Percentiles rank a stretch among this genome's conserved stretches.
These are phyloP conservation scores for Pogonomyrmex barbatus DNA, from an alignment of 1,140 invertebrate genomes.

Conservation along the genomic window DNA sequence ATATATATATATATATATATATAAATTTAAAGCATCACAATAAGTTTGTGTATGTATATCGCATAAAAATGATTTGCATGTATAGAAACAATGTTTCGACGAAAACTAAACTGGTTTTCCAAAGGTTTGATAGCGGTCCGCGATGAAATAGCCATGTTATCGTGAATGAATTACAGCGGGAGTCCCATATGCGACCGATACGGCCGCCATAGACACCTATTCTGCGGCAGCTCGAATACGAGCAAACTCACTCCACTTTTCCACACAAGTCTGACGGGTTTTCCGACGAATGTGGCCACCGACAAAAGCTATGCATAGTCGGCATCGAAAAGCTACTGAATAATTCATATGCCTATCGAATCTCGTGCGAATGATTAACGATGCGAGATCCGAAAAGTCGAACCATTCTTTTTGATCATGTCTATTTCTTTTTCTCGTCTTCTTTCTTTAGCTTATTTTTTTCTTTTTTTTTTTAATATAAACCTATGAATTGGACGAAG, in stretches of 20 bases:
- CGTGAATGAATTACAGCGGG: slow-evolving; percentile 43
- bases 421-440: not conserved
- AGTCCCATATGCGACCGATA: slow-evolving; percentile 51
- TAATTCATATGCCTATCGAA: slow-evolving; percentile 70
- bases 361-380: slow-evolving; percentile 70
- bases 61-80: not conserved
- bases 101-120: not conserved
- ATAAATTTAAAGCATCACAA: too few relatives aligned
- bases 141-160: slow-evolving; percentile 34
- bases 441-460: not conserved
- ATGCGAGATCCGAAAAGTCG: slow-evolving; percentile 68
- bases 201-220: slow-evolving; percentile 35
- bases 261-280: slow-evolving; percentile 31
- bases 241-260: slow-evolving; percentile 27
- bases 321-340: slow-evolving; percentile 71
- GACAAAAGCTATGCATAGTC: slow-evolving; percentile 75
- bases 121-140: not conserved
- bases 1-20: too few relatives aligned
- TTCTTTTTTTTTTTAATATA: not conserved
- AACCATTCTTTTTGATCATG: slow-evolving; percentile 31
- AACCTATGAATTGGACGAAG: not conserved
- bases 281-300: slow-evolving; percentile 54
- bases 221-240: not conserved
- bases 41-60: too few relatives aligned
- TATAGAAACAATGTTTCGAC: slow-evolving; percentile 3